Conservation (phyloP, 2,797 vertebrate genomes). For the Sparidentex hasta region DNA sequence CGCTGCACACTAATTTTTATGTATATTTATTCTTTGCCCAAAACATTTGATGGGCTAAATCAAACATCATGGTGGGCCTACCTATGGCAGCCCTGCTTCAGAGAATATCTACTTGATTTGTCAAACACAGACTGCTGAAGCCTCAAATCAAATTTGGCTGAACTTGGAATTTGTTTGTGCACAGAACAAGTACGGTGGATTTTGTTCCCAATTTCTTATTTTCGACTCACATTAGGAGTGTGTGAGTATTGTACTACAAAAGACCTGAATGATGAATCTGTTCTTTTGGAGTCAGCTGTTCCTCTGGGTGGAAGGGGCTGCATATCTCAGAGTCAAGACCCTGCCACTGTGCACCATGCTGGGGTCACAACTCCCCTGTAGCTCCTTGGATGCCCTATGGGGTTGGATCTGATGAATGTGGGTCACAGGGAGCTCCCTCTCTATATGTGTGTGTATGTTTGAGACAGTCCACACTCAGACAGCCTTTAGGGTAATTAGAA, state of each 20-base stretch:
- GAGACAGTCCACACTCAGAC: constrained; percentile 63
- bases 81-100: neutral
- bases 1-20: too few relatives aligned
- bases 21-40: too few relatives aligned
- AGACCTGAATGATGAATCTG: neutral
- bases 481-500: constrained; percentile 71
- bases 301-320: constrained; percentile 9
- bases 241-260: neutral
- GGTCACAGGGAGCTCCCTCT: constrained; percentile 68
- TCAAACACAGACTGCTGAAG: neutral
- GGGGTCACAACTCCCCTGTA: constrained; percentile 44
- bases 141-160: neutral
- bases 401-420: constrained; percentile 71
- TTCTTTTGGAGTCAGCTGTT: neutral
- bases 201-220: neutral
- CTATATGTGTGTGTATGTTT: constrained; percentile 18
- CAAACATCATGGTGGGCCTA: too few relatives aligned
- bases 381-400: constrained; percentile 61
- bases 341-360: constrained; percentile 23
- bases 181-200: too few relatives aligned
- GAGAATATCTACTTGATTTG: neutral
- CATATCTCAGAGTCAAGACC: constrained; percentile 35
- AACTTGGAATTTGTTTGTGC: neutral
- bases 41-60: too few relatives aligned
- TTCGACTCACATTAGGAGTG: neutral